These are phyloP conservation scores for Probosciger aterrimus DNA, from an alignment of 2,113 vertebrate genomes.

Conservation along the genomic window DNA sequence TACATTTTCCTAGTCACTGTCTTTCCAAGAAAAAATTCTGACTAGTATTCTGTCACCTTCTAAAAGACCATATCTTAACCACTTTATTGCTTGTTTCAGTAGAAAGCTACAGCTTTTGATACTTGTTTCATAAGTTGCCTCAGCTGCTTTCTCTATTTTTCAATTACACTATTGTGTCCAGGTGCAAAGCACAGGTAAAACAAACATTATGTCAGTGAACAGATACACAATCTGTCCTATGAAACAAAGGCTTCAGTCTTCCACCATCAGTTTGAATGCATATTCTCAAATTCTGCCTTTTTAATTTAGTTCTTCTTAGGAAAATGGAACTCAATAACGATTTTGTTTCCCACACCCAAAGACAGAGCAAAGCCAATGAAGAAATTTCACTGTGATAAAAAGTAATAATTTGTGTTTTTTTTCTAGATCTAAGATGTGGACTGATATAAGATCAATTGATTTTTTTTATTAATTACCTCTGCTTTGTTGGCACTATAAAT, in stretches of 20 bases:
- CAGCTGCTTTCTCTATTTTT: background rate
- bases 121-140: background rate
- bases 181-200: background rate
- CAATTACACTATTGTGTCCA: background rate
- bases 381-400: background rate
- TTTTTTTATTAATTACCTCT: background rate
- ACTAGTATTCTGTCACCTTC: background rate
- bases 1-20: background rate
- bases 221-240: background rate
- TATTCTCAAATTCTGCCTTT: background rate
- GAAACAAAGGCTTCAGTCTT: background rate
- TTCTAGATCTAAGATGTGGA: background rate
- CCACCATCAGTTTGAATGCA: background rate
- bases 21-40: background rate
- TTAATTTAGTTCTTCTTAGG: background rate
- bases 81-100: background rate
- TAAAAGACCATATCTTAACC: background rate
- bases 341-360: background rate
- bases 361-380: background rate
- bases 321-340: background rate
- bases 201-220: background rate
- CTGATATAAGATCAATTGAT: background rate
- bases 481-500: background rate
- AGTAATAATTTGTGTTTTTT: background rate
- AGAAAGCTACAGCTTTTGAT: background rate